Conservation (phyloP, 2,888 invertebrate species). For the Platypus cylindrus region DNA sequence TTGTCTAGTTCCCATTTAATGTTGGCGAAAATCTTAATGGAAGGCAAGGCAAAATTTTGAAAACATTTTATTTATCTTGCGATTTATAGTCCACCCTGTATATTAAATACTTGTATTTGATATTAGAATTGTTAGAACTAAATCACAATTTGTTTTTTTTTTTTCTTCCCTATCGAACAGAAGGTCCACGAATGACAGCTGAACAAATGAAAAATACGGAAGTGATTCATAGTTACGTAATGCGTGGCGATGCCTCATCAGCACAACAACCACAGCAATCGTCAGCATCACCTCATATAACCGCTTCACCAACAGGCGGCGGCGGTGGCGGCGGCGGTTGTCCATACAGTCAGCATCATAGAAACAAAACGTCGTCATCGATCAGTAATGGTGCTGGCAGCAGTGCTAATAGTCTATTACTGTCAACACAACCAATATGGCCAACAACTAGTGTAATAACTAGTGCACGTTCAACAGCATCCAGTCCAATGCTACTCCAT, state of each 20-base stretch:
- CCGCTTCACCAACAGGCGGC: slow-evolving; percentile 40
- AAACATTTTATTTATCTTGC: no score
- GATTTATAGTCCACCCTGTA: no score
- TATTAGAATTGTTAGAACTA: no score
- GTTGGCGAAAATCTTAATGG: slow-evolving; percentile 80
- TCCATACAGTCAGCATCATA: slow-evolving; percentile 32
- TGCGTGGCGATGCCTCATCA: slow-evolving; percentile 46
- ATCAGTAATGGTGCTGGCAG: no score
- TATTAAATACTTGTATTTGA: no score
- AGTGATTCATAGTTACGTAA: slow-evolving; percentile 84
- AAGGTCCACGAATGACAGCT: slow-evolving; percentile 87
- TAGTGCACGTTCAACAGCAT: slow-evolving; percentile 34
- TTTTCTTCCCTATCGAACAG: no score
- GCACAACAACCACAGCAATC: no score
- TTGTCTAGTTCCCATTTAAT: slow-evolving; percentile 81
- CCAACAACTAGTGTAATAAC: slow-evolving; percentile 51
- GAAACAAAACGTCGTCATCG: no score
- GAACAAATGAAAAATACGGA: slow-evolving; percentile 87
- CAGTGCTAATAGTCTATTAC: slow-evolving; percentile 20
- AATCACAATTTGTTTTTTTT: no score
- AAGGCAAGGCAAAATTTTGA: no score
- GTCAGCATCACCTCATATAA: slow-evolving; percentile 38
- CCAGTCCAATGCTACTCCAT: slow-evolving; percentile 32
- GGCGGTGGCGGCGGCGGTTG: no score
- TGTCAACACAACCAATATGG: slow-evolving; percentile 36